phyloP scores from a whole-genome alignment of 2,113 vertebrate species.

The Notechis scutatus region DNA sequence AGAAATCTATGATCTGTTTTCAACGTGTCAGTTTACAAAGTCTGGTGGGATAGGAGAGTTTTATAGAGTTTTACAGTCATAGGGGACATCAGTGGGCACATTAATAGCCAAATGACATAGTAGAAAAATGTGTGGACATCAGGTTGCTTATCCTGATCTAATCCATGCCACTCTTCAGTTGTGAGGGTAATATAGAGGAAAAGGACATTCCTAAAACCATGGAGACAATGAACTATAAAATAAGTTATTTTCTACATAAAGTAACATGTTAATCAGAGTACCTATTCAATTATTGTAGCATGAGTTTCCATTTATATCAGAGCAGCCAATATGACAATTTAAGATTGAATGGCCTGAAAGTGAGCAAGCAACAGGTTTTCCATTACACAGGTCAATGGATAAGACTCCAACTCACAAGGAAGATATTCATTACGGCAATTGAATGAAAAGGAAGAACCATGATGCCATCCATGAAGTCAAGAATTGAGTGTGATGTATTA shows the following conservation, averaged over 20 bases:
- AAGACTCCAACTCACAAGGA: slow-evolving; percentile 17
- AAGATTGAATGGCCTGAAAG: not conserved
- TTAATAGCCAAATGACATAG: not conserved
- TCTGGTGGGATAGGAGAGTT: not conserved
- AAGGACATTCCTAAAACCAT: not conserved
- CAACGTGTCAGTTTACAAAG: not conserved
- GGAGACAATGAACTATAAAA: not conserved
- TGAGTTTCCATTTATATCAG: not conserved
- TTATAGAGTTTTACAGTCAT: not conserved
- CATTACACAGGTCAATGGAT: not conserved
- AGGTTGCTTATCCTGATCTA: not conserved
- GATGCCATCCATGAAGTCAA: not conserved
- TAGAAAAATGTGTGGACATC: not conserved
- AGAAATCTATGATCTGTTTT: not conserved
- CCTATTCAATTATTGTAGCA: not conserved
- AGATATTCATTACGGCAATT: not conserved
- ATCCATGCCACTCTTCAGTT: not conserved
- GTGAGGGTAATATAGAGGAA: not conserved
- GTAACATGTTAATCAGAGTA: not conserved
- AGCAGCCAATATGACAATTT: not conserved
- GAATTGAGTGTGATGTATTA: not conserved
- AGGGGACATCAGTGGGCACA: not conserved
- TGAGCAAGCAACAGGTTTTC: not conserved
- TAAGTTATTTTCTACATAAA: not conserved
- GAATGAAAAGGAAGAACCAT: not conserved